Conservation (phyloP, 1,140 invertebrate genomes). For the Aphaenogaster ashmeadi region DNA sequence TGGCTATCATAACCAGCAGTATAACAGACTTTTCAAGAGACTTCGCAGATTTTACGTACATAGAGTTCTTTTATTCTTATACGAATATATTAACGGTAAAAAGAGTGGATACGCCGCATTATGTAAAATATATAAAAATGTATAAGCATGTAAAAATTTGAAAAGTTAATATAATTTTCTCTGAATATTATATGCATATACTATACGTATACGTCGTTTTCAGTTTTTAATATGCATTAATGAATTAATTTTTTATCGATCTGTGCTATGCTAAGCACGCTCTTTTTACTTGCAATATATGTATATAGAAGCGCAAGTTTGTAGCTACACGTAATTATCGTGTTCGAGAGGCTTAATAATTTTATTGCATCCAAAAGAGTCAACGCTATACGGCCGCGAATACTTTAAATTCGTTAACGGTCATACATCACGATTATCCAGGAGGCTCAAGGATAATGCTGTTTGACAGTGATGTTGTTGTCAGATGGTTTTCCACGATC, state of each 20-base stretch:
- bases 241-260: conserved; percentile 6
- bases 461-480: conserved; percentile 64
- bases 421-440: conserved; percentile 43
- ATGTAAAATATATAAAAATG: conserved; percentile 8
- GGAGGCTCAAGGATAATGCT: conserved; percentile 15
- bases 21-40: background rate
- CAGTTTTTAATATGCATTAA: background rate
- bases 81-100: background rate
- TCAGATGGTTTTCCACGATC: conserved; percentile 68
- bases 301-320: background rate
- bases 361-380: background rate
- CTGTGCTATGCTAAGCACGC: background rate
- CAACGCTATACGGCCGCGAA: background rate
- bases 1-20: background rate
- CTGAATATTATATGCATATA: background rate
- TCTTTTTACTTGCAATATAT: background rate
- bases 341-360: background rate
- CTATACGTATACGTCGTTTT: background rate
- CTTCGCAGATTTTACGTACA: background rate
- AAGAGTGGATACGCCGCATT: background rate
- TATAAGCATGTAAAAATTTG: background rate
- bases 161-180: background rate
- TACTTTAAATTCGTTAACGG: background rate
- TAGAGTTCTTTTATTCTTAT: no score
- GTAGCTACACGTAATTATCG: background rate